Evolutionary conservation across 2,113 vertebrate species (phyloP), one percentile per base, ranked within the genome.

Genomic region (Nothobranchius furzeri): DNA sequence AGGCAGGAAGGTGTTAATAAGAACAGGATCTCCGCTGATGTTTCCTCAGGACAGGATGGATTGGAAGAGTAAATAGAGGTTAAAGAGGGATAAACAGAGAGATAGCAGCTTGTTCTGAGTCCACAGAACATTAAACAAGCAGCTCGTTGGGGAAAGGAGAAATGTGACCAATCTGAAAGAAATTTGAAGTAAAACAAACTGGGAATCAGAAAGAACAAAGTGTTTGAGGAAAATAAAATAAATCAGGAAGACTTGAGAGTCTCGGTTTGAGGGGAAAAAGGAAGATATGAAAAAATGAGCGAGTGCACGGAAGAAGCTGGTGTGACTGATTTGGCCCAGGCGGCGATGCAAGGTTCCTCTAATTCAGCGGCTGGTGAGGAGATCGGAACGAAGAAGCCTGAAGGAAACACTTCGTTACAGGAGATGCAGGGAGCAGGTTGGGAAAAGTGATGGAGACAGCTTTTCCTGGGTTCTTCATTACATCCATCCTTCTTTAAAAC

Each of bases 1-100:
- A 71, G 67, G 64, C 42, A 49, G 69, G 53, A 43, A 35, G 50
- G 54, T 25, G 59, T 61, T 72, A 46, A 78, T 20, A 68, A 73
- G 56, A 46, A 62, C 36, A 56, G 47, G 66, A 65, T 76, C 1
- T 24, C 12, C 17, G 2, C 37, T 64, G 73, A 71, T 74, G 54
- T 63, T 68, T 78, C 74, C 74, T 60, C 17, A 30, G 63, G 64
- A 37, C 30, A 61, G 66, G 69, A 76, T 79, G 80, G 82, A 87
- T 81, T 76, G 77, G 82, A 78, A 75, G 87, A 80, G 84, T 82
- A 89, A 86, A 89, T 73, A 71, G 75, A 82, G 87, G 85, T 79
- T 79, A 85, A 83, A 57, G 68, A 85, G 77, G 81, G 84, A 87
- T 87, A 83, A 84, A 76, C 7, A 0, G 65, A 79, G 56, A 69